phyloP scores from a whole-genome alignment of 1,140 invertebrate genomes.

The Heterodera carotae region DNA sequence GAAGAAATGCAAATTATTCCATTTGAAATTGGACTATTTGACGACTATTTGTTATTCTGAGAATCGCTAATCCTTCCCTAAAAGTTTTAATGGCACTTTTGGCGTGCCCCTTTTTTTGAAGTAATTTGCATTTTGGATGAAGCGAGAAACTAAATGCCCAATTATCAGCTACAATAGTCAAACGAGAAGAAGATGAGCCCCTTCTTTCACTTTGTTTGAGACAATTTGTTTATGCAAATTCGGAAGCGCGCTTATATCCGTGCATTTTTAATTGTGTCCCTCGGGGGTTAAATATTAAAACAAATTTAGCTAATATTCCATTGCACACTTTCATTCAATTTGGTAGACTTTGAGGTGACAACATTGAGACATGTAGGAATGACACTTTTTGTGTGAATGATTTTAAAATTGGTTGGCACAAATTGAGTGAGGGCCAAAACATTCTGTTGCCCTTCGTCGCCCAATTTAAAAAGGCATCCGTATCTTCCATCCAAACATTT shows the following conservation, averaged over 20 bases:
- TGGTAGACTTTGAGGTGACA: neutral
- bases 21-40: neutral
- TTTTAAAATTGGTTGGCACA: neutral
- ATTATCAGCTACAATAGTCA: neutral
- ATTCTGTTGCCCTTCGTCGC: neutral
- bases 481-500: no score
- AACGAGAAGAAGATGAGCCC: neutral
- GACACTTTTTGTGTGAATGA: neutral
- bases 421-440: neutral
- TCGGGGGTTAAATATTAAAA: neutral
- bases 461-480: no score
- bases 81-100: neutral
- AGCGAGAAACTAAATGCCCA: neutral
- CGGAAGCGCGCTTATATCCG: no score
- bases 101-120: neutral
- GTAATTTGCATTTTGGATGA: neutral
- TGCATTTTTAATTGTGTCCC: no score
- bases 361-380: neutral
- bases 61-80: neutral
- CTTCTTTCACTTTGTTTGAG: neutral
- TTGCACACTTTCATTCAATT: no score
- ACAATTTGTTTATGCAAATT: constrained; percentile 1
- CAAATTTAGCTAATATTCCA: no score
- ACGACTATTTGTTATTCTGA: neutral
- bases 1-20: neutral